These are phyloP conservation scores for Hypotaenidia philippensis DNA, from an alignment of 2,797 vertebrate species.

Conservation along the genomic window DNA sequence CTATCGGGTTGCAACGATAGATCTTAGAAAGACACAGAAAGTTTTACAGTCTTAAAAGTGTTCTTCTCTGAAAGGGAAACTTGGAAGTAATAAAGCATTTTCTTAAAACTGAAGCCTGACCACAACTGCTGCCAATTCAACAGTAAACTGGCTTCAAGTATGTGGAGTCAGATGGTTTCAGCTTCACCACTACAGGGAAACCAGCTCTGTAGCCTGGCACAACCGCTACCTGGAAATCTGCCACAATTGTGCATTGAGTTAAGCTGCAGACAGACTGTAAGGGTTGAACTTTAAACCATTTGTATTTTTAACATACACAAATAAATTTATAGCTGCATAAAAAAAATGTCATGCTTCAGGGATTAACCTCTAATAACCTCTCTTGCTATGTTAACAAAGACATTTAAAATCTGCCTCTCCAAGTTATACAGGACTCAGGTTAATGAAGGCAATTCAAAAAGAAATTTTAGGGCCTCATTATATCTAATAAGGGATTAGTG, in stretches of 20 bases:
- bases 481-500: slow-evolving; percentile 73
- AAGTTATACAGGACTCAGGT: slow-evolving; percentile 43
- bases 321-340: slow-evolving; percentile 69
- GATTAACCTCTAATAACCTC: slow-evolving; percentile 70
- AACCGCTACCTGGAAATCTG: slow-evolving; percentile 28
- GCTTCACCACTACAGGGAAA: slow-evolving; percentile 41
- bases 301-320: slow-evolving; percentile 58
- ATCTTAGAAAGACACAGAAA: slow-evolving; percentile 13
- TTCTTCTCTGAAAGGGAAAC: slow-evolving; percentile 42
- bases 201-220: slow-evolving; percentile 49
- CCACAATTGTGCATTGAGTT: slow-evolving; percentile 60
- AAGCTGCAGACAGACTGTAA: slow-evolving; percentile 62
- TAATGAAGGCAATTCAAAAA: slow-evolving; percentile 68
- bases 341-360: slow-evolving; percentile 63
- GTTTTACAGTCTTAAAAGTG: slow-evolving; percentile 18
- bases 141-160: slow-evolving; percentile 24
- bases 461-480: slow-evolving; percentile 67
- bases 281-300: slow-evolving; percentile 61
- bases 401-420: slow-evolving; percentile 64
- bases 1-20: background rate
- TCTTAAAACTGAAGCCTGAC: slow-evolving; percentile 38
- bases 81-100: slow-evolving; percentile 60
- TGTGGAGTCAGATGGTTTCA: slow-evolving; percentile 47
- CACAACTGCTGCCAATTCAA: slow-evolving; percentile 42
- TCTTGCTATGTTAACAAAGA: slow-evolving; percentile 66